These are phyloP conservation scores for Tanytarsus gracilentus DNA, from an alignment of 2,888 invertebrate genomes.

Conservation along the genomic window DNA sequence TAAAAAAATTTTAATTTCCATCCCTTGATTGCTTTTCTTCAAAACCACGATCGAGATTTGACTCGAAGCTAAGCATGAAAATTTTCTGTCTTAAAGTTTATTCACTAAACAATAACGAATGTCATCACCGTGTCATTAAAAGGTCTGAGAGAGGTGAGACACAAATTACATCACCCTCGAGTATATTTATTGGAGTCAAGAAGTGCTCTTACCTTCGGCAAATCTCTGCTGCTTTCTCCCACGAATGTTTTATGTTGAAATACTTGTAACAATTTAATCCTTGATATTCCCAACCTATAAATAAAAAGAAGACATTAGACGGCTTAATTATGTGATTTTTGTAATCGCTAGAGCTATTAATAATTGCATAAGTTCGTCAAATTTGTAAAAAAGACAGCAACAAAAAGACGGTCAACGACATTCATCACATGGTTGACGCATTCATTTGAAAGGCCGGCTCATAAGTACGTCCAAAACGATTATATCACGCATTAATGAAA, in stretches of 20 bases:
- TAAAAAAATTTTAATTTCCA: neutral
- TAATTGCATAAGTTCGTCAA: constrained; percentile 2
- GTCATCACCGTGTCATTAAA: too few relatives aligned
- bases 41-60: too few relatives aligned
- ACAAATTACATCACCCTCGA: neutral
- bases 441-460: neutral
- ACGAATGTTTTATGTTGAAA: constrained; percentile 90
- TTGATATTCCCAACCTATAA: constrained; percentile 84
- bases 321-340: neutral
- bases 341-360: neutral
- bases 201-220: constrained; percentile 88
- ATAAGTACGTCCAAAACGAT: neutral
- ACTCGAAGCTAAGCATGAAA: too few relatives aligned
- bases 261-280: constrained; percentile 91
- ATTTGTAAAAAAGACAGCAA: too few relatives aligned
- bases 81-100: too few relatives aligned
- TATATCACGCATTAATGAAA: constrained; percentile 20
- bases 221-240: constrained; percentile 90
- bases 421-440: neutral
- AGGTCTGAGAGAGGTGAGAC: too few relatives aligned
- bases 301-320: too few relatives aligned
- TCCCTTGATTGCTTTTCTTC: neutral
- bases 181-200: constrained; percentile 26
- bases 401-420: neutral
- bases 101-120: constrained; percentile 11